These are phyloP conservation scores for Radopholus similis DNA, from an alignment of 1,140 invertebrate genomes.

Conservation along the genomic window DNA sequence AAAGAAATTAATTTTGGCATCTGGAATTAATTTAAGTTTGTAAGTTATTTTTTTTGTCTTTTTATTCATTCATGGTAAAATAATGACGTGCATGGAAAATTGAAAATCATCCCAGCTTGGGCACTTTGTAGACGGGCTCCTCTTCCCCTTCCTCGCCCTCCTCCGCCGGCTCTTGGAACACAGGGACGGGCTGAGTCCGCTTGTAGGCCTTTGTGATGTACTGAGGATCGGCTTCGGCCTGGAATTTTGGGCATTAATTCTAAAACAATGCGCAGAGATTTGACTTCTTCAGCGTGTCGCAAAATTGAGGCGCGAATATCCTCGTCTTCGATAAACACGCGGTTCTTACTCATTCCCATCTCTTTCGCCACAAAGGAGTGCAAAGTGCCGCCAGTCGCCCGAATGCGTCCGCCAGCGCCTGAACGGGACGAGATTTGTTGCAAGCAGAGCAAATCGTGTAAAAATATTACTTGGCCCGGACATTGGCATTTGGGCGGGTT, in stretches of 20 bases:
- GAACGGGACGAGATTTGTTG: background rate
- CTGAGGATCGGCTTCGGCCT: conserved; percentile 88
- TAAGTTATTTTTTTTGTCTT: background rate
- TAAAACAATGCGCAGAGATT: background rate
- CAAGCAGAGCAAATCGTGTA: background rate
- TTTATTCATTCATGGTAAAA: background rate
- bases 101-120: conserved; percentile 34
- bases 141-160: conserved; percentile 41
- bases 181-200: conserved; percentile 64
- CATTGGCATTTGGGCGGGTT: conserved; percentile 89
- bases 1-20: no score
- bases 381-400: conserved; percentile 86
- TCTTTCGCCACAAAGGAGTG: conserved; percentile 95
- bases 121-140: conserved; percentile 38
- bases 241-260: conserved; percentile 8
- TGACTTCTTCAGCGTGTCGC: conserved; percentile 82
- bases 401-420: conserved; percentile 66
- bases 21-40: no score
- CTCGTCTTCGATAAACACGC: conserved; percentile 83
- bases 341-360: conserved; percentile 79
- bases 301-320: conserved; percentile 93
- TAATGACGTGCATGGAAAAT: background rate
- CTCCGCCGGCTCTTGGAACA: conserved; percentile 53
- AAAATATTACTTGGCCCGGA: conserved; percentile 67
- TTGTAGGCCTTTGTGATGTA: conserved; percentile 88